phyloP scores from a whole-genome alignment of 2,888 invertebrate species.

The Stenurella melanura region DNA sequence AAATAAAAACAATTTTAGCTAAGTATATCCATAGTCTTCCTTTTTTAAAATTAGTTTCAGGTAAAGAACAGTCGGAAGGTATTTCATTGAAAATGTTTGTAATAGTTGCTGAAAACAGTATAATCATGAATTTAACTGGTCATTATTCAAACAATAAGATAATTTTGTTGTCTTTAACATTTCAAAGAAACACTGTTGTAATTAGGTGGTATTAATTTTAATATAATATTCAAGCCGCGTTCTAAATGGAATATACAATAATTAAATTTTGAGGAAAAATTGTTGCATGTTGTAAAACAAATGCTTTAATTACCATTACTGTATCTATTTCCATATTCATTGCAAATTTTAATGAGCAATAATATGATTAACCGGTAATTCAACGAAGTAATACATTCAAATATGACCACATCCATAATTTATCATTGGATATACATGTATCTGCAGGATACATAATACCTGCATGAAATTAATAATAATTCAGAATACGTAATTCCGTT shows the following conservation, averaged over 20 bases:
- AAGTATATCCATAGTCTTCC: too few relatives aligned
- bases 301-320: conserved; percentile 32
- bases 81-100: not conserved
- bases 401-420: conserved; percentile 36
- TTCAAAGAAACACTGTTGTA: not conserved
- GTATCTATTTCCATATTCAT: conserved; percentile 17
- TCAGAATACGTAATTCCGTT: conserved; percentile 25
- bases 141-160: not conserved
- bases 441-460: conserved; percentile 28
- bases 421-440: conserved; percentile 31
- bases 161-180: not conserved
- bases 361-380: conserved; percentile 34
- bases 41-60: too few relatives aligned
- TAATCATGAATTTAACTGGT: not conserved
- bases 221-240: not conserved
- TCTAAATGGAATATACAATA: not conserved
- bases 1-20: too few relatives aligned
- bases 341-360: conserved; percentile 23
- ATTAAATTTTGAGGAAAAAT: not conserved
- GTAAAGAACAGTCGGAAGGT: not conserved
- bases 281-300: not conserved
- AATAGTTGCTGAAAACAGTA: not conserved
- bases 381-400: conserved; percentile 35
- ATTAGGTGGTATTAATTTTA: not conserved
- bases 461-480: conserved; percentile 29